These are phyloP conservation scores for Actinernus sp. DNA, from an alignment of 92 coral and sea anemone species.

Conservation along the genomic window DNA sequence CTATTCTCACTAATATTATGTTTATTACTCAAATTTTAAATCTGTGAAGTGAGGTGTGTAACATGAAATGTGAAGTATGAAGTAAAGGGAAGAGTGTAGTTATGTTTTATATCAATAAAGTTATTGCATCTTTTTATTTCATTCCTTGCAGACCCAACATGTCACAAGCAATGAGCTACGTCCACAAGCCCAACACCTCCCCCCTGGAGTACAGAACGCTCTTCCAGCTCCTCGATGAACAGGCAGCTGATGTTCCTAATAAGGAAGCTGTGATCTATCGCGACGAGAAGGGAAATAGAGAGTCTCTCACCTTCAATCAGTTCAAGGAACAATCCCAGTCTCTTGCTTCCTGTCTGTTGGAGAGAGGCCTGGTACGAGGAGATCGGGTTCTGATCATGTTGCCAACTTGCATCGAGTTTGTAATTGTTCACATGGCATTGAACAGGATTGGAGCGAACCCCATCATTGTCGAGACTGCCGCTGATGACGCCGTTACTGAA, in stretches of 20 bases:
- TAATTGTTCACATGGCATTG: constrained; percentile 30
- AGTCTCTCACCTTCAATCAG: constrained; percentile 22
- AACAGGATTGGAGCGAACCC: constrained; percentile 29
- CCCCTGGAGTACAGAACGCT: constrained; percentile 47
- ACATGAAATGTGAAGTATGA: no score
- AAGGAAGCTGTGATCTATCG: constrained; percentile 35
- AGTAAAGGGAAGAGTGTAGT: no score
- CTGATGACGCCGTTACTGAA: constrained; percentile 10
- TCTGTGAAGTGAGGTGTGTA: no score
- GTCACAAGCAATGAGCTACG: constrained; percentile 32
- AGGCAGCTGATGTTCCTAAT: constrained; percentile 15
- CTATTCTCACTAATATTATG: no score
- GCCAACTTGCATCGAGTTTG: constrained; percentile 29
- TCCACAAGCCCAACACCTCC: constrained; percentile 27
- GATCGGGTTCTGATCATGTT: constrained; percentile 31
- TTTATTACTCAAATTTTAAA: no score
- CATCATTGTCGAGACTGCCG: not conserved
- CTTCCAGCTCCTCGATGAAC: constrained; percentile 19
- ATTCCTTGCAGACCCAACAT: no score
- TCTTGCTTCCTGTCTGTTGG: constrained; percentile 32
- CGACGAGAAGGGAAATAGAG: constrained; percentile 20
- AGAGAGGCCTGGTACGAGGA: constrained; percentile 48
- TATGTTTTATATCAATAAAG: no score
- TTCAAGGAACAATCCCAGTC: constrained; percentile 26
- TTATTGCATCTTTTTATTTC: no score